Evolutionary conservation across 2,113 vertebrate species (phyloP), one percentile per base, ranked within the genome.

Genomic region (Uropsilus gracilis): DNA sequence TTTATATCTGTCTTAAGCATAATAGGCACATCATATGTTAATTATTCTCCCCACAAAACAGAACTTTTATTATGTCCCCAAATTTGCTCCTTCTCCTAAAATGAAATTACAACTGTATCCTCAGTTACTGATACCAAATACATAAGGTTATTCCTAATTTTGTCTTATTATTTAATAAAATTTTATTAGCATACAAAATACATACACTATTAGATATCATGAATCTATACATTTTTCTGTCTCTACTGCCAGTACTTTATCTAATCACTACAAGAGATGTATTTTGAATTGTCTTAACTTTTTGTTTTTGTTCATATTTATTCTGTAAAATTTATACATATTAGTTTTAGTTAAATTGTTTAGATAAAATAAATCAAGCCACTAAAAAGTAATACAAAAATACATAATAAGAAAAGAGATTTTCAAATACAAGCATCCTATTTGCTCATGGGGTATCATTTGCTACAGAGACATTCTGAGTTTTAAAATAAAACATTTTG

Each of bases 401-500:
- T 39, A 17, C 2, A 28, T 76, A 77, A 61, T 37, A 73, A 85
- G 61, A 77, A 90, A 24, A 77, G 13, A 75, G 34, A 61, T 63
- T 82, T 72, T 5, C 26, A 85, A 77, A 73, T 66, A 4, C 34
- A 77, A 66, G 22, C 26, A 59, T 77, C 20, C 6, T 77, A 48
- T 88, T 87, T 92, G 26, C 1, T 4, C 69, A 48, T 37, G 39
- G 14, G 8, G 4, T 48, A 30, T 86, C 46, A 73, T 34, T 85
- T 6, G 18, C 28, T 93, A 20, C 64, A 48, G 57, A 78, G n/a
- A 92, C 66, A 55, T 66, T 92, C 68, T 86, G 37, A 80, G 18
- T 66, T 92, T 92, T 64, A 83, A 95, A 94, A 91, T 83, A 55
- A 90, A 83, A 57, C 32, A 59, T 17, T 87, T 59, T 68, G 39